Percentiles rank a stretch among this genome's conserved stretches.
These are phyloP conservation scores for Todiramphus chloris DNA, from an alignment of 2,113 vertebrate genomes.

Conservation along the genomic window DNA sequence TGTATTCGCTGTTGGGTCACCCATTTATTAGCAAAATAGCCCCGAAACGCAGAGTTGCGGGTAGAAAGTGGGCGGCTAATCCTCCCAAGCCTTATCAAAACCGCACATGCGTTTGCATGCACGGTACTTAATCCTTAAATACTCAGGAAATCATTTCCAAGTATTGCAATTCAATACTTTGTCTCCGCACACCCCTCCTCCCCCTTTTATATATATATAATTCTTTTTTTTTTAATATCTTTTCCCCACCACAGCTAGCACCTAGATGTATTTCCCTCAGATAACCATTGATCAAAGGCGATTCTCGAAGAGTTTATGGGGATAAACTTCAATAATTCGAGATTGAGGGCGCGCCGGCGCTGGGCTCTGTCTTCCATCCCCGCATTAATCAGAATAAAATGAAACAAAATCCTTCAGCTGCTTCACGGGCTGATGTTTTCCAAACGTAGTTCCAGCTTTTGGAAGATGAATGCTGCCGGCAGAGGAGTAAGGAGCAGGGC, in stretches of 20 bases:
- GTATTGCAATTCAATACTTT: neutral
- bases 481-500: neutral
- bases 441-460: neutral
- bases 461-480: neutral
- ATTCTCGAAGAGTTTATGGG: slow-evolving; percentile 59
- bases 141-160: neutral
- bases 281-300: slow-evolving; percentile 60
- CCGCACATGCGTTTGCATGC: neutral
- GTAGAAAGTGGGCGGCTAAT: neutral
- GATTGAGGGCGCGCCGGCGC: neutral
- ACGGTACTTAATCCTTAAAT: neutral
- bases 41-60: neutral
- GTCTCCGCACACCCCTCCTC: neutral
- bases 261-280: neutral
- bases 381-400: neutral
- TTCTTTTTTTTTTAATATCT: neutral
- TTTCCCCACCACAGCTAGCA: neutral
- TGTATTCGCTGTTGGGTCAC: neutral
- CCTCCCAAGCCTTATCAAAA: neutral
- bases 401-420: neutral
- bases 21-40: neutral
- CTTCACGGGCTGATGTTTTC: neutral
- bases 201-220: neutral
- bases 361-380: neutral
- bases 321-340: slow-evolving; percentile 57